Conservation (phyloP, 2,888 invertebrate species). For the Pammene fasciana region DNA sequence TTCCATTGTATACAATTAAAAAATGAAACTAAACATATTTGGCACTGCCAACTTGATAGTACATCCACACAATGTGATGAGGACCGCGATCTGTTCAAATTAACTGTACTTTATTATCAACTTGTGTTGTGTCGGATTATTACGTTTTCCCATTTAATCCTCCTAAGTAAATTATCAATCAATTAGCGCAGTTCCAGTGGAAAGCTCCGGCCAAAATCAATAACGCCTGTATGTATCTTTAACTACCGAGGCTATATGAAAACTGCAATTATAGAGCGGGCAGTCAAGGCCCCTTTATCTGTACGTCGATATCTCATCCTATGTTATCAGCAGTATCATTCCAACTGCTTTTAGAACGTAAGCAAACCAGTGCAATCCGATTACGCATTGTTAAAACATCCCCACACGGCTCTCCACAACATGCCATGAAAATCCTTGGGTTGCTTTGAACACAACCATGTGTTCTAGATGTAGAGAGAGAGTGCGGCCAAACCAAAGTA, state of each 20-base stretch:
- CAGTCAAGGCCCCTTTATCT: slow-evolving; percentile 50
- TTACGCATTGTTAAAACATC: not conserved
- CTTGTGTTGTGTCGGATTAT: not conserved
- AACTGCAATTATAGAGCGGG: slow-evolving; percentile 50
- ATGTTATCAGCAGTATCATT: slow-evolving; percentile 34
- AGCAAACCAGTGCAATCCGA: not conserved
- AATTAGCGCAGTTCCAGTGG: slow-evolving; percentile 13
- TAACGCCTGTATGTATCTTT: slow-evolving; percentile 45
- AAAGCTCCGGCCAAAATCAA: slow-evolving; percentile 34
- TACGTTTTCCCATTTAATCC: not conserved
- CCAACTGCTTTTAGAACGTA: not conserved
- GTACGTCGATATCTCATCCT: slow-evolving; percentile 44
- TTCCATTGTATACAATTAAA: too few species aligned
- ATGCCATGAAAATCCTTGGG: not conserved
- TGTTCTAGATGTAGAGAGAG: too few species aligned
- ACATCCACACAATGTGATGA: too few species aligned
- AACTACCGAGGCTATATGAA: slow-evolving; percentile 49
- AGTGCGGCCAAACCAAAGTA: too few species aligned
- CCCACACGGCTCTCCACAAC: not conserved
- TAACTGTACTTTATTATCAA: not conserved
- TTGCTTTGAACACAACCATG: too few species aligned
- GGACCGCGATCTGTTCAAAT: not conserved
- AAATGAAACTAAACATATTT: too few species aligned
- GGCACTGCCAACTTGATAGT: too few species aligned
- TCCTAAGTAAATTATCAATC: not conserved